Evolutionary conservation across 37 sponge, comb jelly and placozoan species (phyloP).

Genomic region (Aplysina aerophoba): DNA sequence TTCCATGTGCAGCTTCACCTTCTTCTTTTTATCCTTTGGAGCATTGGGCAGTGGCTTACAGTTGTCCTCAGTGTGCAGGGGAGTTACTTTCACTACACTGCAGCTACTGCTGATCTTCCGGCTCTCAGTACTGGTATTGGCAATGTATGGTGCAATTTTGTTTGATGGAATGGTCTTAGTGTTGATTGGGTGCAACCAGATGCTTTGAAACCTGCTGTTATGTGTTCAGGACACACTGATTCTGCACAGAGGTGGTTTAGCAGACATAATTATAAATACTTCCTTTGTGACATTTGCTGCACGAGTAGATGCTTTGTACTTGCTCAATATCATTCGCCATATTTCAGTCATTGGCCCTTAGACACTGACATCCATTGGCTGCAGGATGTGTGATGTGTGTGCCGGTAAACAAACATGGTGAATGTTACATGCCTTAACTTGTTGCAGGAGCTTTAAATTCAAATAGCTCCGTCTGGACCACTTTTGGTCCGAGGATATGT

Average conservation of each 20-base stretch:
- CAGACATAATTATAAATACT: constrained; percentile 46
- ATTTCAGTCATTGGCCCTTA: constrained; percentile 53
- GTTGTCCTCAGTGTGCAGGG: constrained; percentile 8
- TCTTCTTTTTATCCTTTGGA: not conserved
- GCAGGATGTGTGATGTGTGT: constrained; percentile 42
- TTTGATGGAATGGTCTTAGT: constrained; percentile 30
- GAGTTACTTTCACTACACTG: not conserved
- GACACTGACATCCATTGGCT: constrained; percentile 59
- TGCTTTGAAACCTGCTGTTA: constrained; percentile 38
- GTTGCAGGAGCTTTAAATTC: constrained; percentile 21
- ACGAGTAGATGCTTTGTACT: constrained; percentile 36
- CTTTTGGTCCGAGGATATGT: constrained; percentile 44
- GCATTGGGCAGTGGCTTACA: not conserved
- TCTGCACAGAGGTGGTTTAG: constrained; percentile 29
- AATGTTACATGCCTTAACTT: constrained; percentile 35
- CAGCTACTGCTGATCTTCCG: too few relatives aligned
- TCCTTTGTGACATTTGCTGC: constrained; percentile 50
- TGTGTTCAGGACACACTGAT: constrained; percentile 17
- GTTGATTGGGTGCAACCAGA: constrained; percentile 47
- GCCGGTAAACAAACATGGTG: constrained; percentile 64
- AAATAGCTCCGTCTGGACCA: too few relatives aligned
- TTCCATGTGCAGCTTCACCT: constrained; percentile 5
- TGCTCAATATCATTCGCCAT: constrained; percentile 53
- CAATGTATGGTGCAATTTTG: constrained; percentile 21
- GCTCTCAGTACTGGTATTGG: not conserved